phyloP scores from a whole-genome alignment of 2,113 vertebrate species.

The Budorcas taxicolor region DNA sequence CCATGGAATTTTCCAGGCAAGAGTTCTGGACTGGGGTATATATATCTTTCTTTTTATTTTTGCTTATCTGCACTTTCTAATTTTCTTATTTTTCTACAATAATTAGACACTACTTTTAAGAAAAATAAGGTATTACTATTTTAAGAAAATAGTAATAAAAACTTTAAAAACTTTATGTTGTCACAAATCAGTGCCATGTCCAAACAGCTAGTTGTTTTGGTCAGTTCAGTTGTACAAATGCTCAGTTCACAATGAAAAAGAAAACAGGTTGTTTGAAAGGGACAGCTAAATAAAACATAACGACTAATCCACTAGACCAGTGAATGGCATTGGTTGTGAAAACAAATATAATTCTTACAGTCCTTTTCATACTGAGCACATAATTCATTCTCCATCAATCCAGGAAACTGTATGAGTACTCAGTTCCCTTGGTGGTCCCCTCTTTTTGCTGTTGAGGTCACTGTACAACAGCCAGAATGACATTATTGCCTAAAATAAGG shows the following conservation, averaged over 20 bases:
- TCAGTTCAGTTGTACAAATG: not conserved
- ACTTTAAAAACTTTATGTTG: not conserved
- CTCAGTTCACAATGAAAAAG: not conserved
- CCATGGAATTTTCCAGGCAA: no score
- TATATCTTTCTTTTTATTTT: not conserved
- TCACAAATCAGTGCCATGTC: not conserved
- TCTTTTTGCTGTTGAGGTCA: not conserved
- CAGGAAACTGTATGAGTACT: not conserved
- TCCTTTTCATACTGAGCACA: not conserved
- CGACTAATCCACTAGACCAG: not conserved
- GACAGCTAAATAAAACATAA: not conserved
- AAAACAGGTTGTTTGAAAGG: not conserved
- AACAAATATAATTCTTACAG: not conserved
- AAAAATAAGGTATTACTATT: not conserved
- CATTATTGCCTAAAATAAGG: not conserved
- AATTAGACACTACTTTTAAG: not conserved
- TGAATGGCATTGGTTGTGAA: not conserved
- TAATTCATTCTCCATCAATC: not conserved
- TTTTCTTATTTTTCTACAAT: not conserved
- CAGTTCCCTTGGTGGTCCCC: rapidly evolving
- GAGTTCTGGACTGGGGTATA: not conserved
- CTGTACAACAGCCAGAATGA: not conserved
- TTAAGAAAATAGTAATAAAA: not conserved
- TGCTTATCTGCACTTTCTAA: not conserved
- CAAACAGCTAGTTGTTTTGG: not conserved